Base-by-base conservation (phyloP, 2,113 vertebrate genomes). In the Cnemophilus loriae region DNA sequence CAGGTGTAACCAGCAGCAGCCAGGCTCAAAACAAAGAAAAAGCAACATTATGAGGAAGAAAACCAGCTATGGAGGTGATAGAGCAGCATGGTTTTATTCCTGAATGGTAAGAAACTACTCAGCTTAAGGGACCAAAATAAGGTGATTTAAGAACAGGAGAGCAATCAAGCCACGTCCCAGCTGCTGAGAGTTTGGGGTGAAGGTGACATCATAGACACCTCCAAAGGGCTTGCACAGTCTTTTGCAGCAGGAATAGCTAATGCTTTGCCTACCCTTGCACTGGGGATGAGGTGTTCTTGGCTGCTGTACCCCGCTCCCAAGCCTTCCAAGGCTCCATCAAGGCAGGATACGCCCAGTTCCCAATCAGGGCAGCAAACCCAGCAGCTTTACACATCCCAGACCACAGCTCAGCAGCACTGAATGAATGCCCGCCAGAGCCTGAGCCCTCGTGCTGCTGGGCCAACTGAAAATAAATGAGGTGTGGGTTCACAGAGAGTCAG, bases 381-480 rank as follows among this genome's bases (percentile, higher is more conserved):
- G 7, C 37, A 55, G 42, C 20, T 44, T 20, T 7, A 68, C 27
- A 47, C 3, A 4, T 41, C 83, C 56, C 52, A 68, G 70, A 44
- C 55, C 16, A 11, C 42, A 59, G 46, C 35, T 63, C 8, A 49
- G 59, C 44, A 53, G 67, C 49, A n/a, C 13, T 2, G 1, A 90
- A 30, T 0, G 1, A 69, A 69, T 1, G 4, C 33, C 47, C 1
- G 5, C 39, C 60, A 35, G 52, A 0, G 5, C 67, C 49, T 19
- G n/a, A 83, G 70, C 44, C 52, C 57, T 78, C 47, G 6, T 28
- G 55, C 33, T 4, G 3, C 64, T 32, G 68, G 67, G 33, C 33
- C 73, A 95, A 59, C 76, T 81, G 59, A 89, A 97, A 87, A 93
- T 70, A 95, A 86, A 84, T 18, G 39, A 84, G 52, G 56, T 32